Evolutionary conservation across 2,888 invertebrate genomes (phyloP), one percentile per base, ranked within the genome.

Genomic region (Pristionchus entomophagus): DNA sequence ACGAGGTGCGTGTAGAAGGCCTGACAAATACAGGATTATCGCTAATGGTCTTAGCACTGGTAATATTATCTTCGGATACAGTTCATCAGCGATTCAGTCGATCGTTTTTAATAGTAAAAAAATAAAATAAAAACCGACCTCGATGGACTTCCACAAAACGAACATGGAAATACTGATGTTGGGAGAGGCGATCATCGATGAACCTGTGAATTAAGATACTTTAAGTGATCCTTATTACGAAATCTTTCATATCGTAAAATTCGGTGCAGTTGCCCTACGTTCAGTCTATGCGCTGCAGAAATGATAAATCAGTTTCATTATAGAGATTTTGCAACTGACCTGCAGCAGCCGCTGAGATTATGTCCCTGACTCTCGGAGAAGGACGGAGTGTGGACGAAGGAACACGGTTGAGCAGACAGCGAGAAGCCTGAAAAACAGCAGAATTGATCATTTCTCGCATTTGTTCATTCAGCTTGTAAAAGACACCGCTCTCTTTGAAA

Each of bases 111-210:
- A n/a, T n/a, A n/a, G n/a, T n/a, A n/a, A n/a, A n/a, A n/a, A n/a
- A n/a, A n/a, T n/a, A 19, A 6, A 45, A n/a, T 14, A 41, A 41
- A 45, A 6, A 59, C 53, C 32, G 93, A 96, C 96, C 95, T 97
- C 97, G 62, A 96, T 94, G 77, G 96, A 95, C 94, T 97, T 97
- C 96, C 96, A 96, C 94, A 96, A 95, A 10, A 96, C 95, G 94
- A 97, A 97, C 45, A 97, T 95, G n/a, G 96, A 96, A 83, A 97
- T 95, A 0, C 96, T 96, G 65, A 96, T 96, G 92, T 96, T 96
- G 51, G 96, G 96, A 94, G 96, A 96, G 90, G 96, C 95, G 41
- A 95, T 94, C 94, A 97, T 92, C 51, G 93, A 88, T 10, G 65
- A 45, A 2, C 73, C 73, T 73, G 4, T 38, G 41, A 73, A 41